phyloP scores from a whole-genome alignment of 2,888 invertebrate species.

The Atrina japonica region DNA sequence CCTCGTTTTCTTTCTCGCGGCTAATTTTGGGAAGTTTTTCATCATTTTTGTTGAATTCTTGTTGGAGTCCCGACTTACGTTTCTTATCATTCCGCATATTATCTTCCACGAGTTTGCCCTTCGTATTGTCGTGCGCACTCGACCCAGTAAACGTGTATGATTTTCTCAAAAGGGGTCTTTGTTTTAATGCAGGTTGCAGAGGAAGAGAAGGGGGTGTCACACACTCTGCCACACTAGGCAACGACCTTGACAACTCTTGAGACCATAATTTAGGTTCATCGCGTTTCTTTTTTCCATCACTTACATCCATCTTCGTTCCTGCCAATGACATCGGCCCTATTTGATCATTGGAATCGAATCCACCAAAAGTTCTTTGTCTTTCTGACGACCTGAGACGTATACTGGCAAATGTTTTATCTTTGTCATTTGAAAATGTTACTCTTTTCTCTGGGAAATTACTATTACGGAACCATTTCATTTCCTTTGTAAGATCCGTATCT shows the following conservation, averaged over 20 bases:
- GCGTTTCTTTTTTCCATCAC: not conserved
- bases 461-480: conserved; percentile 32
- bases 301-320: conserved; percentile 18
- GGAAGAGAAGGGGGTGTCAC: conserved; percentile 15
- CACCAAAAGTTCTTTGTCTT: conserved; percentile 21
- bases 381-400: conserved; percentile 7
- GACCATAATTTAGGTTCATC: conserved; percentile 20
- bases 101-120: too few relatives aligned
- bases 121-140: not conserved
- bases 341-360: not conserved
- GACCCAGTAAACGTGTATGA: conserved; percentile 11
- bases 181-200: conserved; percentile 3
- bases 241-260: conserved; percentile 17
- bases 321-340: not conserved
- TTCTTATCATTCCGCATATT: not conserved
- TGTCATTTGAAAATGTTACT: not conserved
- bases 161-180: not conserved
- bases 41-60: not conserved
- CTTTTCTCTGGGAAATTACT: conserved; percentile 16
- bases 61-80: not conserved
- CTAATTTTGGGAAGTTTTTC: conserved; percentile 1
- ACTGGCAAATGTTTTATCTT: not conserved
- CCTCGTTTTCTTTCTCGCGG: not conserved
- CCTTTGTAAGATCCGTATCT: conserved; percentile 17
- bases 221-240: conserved; percentile 19